Percentiles rank a stretch among this genome's conserved stretches.
Evolutionary conservation across 2,797 vertebrate genomes (phyloP).

Genomic region (Lepilemur septentrionalis): DNA sequence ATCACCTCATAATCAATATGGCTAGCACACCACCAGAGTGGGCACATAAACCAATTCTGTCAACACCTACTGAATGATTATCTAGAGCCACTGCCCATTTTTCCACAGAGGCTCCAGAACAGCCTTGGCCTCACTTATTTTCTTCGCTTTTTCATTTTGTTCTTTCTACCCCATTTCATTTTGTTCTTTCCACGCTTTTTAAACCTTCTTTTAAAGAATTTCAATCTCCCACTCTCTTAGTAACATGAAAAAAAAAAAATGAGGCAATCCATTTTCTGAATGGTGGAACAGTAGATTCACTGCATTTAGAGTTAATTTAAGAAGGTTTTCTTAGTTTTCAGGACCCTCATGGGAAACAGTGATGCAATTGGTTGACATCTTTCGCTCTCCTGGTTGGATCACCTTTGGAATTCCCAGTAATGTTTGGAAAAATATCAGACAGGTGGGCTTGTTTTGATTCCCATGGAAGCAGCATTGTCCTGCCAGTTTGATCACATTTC

Average conservation of each 20-base stretch:
- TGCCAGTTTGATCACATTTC: slow-evolving; percentile 54
- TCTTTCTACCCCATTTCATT: neutral
- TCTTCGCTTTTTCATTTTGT: too few species aligned
- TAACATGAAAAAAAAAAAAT: neutral
- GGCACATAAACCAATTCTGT: neutral
- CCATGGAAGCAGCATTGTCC: slow-evolving; percentile 5
- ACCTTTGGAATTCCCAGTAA: slow-evolving; percentile 49
- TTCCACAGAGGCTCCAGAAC: neutral
- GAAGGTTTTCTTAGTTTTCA: slow-evolving; percentile 55
- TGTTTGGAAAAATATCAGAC: slow-evolving; percentile 32
- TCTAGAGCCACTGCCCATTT: neutral
- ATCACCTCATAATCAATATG: slow-evolving; percentile 1
- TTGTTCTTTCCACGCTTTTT: neutral
- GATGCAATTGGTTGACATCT: slow-evolving; percentile 65
- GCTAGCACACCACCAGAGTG: neutral
- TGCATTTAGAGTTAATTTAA: slow-evolving; percentile 66
- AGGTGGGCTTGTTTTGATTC: slow-evolving; percentile 46
- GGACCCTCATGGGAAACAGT: slow-evolving; percentile 57
- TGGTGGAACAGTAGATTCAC: neutral
- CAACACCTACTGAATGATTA: neutral
- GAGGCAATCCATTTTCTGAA: slow-evolving; percentile 51
- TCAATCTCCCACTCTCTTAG: neutral
- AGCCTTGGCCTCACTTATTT: neutral
- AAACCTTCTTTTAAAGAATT: slow-evolving; percentile 47
- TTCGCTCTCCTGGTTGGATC: slow-evolving; percentile 24